Conservation (phyloP, 2,888 invertebrate genomes). For the Plagodis dolabraria region DNA sequence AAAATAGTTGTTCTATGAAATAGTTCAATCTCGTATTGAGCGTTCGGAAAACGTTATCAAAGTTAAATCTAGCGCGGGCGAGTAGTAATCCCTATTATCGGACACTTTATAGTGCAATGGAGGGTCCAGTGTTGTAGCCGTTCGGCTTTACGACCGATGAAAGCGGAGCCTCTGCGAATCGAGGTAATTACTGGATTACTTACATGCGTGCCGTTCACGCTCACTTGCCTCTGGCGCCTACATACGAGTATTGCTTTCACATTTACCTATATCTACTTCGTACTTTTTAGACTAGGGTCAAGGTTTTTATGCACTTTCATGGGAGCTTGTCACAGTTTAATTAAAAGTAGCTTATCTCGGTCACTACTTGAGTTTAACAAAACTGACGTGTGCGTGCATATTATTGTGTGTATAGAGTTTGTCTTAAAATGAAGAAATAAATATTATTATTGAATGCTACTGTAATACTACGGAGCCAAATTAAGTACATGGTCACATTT, state of each 20-base stretch:
- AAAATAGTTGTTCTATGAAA: too few relatives aligned
- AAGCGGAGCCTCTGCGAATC: conserved; percentile 69
- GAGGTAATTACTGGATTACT: conserved; percentile 78
- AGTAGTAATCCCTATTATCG: conserved; percentile 79
- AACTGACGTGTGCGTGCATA: too few relatives aligned
- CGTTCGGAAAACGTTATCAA: conserved; percentile 52
- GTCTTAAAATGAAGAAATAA: too few relatives aligned
- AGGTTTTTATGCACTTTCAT: too few relatives aligned
- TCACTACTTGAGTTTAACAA: too few relatives aligned
- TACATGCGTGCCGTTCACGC: conserved; percentile 53
- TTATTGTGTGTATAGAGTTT: too few relatives aligned
- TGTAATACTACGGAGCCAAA: too few relatives aligned
- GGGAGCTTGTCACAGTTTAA: too few relatives aligned
- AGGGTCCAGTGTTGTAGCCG: conserved; percentile 67
- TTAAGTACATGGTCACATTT: too few relatives aligned
- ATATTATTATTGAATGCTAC: too few relatives aligned
- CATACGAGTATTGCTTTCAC: neutral
- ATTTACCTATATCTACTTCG: neutral
- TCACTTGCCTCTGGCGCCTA: conserved; percentile 23
- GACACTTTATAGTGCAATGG: conserved; percentile 74
- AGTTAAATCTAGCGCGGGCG: conserved; percentile 65
- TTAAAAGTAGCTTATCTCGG: too few relatives aligned
- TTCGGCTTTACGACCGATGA: conserved; percentile 79
- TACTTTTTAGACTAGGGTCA: too few relatives aligned
- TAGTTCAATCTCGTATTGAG: conserved; percentile 36